Percentiles rank a stretch among this genome's conserved stretches.
phyloP scores from a whole-genome alignment of 2,888 invertebrate species.

The Conchocele bisecta region DNA sequence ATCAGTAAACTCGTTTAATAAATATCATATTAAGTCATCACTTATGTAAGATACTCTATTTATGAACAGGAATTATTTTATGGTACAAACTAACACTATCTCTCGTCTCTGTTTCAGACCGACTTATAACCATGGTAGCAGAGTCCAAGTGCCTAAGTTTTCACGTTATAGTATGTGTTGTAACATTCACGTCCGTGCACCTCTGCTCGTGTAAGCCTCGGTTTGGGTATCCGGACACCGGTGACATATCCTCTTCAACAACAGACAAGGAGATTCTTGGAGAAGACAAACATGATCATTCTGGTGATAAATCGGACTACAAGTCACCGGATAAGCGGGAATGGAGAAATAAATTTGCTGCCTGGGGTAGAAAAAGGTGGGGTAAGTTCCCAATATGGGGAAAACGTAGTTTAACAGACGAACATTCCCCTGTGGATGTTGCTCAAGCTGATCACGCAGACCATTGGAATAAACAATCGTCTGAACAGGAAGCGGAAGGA shows the following conservation, averaged over 20 bases:
- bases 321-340: constrained; percentile 33
- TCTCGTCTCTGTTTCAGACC: too few species aligned
- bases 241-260: not conserved
- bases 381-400: constrained; percentile 28
- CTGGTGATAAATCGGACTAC: not conserved
- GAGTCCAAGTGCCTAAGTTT: constrained; percentile 41
- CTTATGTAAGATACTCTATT: too few species aligned
- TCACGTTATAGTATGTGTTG: constrained; percentile 7
- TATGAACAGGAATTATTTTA: too few species aligned
- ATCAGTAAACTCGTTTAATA: too few species aligned
- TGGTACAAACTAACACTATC: too few species aligned
- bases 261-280: not conserved
- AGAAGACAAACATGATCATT: not conserved
- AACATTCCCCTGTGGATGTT: not conserved
- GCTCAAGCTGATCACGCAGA: not conserved
- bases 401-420: constrained; percentile 11
- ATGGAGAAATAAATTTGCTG: constrained; percentile 5
- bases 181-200: constrained; percentile 13
- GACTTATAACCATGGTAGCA: constrained; percentile 38
- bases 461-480: constrained; percentile 40
- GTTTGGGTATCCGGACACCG: not conserved
- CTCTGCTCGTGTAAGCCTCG: constrained; percentile 31
- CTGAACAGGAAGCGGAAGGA: constrained; percentile 31
- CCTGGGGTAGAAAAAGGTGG: constrained; percentile 23
- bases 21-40: too few species aligned